Percentiles rank a stretch among this genome's conserved stretches.
phyloP scores from a whole-genome alignment of 1,140 invertebrate species.

The Tyrophagus putrescentiae region DNA sequence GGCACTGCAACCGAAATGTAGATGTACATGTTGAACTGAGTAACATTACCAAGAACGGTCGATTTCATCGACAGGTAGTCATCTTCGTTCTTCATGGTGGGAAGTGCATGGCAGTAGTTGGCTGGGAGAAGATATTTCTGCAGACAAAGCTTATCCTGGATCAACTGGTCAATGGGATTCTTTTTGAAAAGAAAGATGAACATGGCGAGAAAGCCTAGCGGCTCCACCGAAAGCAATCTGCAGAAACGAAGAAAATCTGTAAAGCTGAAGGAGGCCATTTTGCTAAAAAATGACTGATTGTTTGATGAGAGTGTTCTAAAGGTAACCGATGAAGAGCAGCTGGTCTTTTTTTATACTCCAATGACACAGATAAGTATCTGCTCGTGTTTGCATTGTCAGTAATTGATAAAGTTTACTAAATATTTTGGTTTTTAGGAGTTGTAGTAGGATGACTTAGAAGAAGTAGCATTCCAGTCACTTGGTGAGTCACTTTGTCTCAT shows the following conservation, averaged over 20 bases:
- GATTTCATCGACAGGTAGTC: conserved; percentile 15
- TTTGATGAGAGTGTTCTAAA: no score
- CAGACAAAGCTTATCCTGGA: conserved; percentile 31
- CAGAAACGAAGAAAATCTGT: neutral
- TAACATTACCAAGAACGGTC: neutral
- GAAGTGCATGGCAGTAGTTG: conserved; percentile 3
- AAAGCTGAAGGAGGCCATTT: neutral
- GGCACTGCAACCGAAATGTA: neutral
- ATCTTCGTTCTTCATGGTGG: conserved; percentile 5
- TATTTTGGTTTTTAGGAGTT: no score
- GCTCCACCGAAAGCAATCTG: conserved; percentile 4
- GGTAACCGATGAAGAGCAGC: no score
- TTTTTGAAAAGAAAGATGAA: conserved; percentile 5
- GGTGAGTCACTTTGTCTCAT: no score
- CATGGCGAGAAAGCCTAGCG: conserved; percentile 7
- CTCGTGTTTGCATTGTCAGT: no score
- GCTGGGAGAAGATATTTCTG: neutral
- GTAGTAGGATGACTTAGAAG: no score
- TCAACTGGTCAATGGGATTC: conserved; percentile 37
- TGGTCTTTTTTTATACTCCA: no score
- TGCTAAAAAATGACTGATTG: neutral
- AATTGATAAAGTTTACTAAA: no score
- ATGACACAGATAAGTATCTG: no score
- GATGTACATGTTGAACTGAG: conserved; percentile 9
- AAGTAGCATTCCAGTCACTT: no score